phyloP scores from a whole-genome alignment of 2,797 vertebrate species.

The Pantherophis vulpinus region DNA sequence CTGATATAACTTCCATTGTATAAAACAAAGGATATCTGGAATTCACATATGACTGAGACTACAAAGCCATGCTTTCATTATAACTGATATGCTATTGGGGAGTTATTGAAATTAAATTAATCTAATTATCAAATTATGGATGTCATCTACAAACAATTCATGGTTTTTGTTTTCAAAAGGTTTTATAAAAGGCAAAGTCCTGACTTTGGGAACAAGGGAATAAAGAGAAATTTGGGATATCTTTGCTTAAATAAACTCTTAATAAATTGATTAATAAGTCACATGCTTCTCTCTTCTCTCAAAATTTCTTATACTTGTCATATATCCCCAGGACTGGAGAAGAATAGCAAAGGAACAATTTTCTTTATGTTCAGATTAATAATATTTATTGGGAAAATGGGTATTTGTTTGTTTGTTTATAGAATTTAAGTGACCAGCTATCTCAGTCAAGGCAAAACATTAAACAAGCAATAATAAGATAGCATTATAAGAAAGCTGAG shows the following conservation, averaged over 20 bases:
- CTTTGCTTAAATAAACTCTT: neutral
- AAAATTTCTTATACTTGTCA: neutral
- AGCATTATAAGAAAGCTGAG: too few relatives aligned
- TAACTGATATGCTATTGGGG: neutral
- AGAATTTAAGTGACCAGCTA: neutral
- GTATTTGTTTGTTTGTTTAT: neutral
- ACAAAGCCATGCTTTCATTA: neutral
- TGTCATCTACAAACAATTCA: neutral
- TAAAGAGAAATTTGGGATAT: neutral
- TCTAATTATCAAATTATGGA: neutral
- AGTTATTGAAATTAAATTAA: neutral
- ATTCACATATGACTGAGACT: neutral
- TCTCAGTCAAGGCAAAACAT: neutral
- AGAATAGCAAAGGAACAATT: neutral
- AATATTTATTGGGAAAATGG: neutral
- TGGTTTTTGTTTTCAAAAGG: neutral
- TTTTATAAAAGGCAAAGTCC: neutral
- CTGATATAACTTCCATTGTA: neutral
- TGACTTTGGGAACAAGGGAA: neutral
- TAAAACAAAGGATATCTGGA: neutral
- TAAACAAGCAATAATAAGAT: neutral
- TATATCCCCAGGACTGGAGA: neutral
- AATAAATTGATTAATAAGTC: neutral
- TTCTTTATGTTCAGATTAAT: neutral
- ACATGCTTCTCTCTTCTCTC: neutral